phyloP scores from a whole-genome alignment of 2,888 invertebrate genomes.

The Callosobruchus maculatus region DNA sequence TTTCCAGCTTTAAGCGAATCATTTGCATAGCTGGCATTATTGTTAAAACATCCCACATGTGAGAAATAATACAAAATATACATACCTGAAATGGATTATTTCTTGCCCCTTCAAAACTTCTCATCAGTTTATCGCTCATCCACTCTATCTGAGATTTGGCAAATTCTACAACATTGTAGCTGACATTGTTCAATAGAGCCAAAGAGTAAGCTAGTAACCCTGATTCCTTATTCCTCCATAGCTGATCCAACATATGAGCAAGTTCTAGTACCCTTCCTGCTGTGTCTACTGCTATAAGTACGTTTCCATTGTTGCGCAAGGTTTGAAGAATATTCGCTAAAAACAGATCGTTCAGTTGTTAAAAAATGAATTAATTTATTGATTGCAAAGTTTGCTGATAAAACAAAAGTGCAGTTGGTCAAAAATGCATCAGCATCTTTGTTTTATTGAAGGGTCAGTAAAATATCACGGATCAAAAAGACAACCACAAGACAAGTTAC shows the following conservation, averaged over 20 bases:
- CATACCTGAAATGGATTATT: slow-evolving; percentile 67
- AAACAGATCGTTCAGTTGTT: neutral
- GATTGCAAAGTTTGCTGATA: no score
- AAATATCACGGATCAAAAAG: no score
- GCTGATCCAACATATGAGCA: slow-evolving; percentile 92
- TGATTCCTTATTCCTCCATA: slow-evolving; percentile 94
- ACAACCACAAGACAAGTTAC: no score
- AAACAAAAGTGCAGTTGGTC: no score
- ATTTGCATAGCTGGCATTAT: no score
- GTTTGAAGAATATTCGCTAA: slow-evolving; percentile 90
- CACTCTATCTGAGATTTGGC: slow-evolving; percentile 99
- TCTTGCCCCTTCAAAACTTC: slow-evolving; percentile 81
- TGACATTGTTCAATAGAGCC: slow-evolving; percentile 91
- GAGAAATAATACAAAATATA: no score
- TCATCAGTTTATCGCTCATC: slow-evolving; percentile 99
- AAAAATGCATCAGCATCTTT: no score
- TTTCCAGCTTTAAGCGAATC: no score
- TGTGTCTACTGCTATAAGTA: slow-evolving; percentile 92
- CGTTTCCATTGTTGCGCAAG: slow-evolving; percentile 90
- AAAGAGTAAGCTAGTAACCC: slow-evolving; percentile 92
- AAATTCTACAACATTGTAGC: slow-evolving; percentile 97
- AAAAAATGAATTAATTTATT: no score
- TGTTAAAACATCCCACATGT: no score
- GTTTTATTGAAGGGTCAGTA: no score
- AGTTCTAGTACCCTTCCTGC: slow-evolving; percentile 95